Evolutionary conservation across 1,140 invertebrate genomes (phyloP).

Genomic region (Maniola jurtina): DNA sequence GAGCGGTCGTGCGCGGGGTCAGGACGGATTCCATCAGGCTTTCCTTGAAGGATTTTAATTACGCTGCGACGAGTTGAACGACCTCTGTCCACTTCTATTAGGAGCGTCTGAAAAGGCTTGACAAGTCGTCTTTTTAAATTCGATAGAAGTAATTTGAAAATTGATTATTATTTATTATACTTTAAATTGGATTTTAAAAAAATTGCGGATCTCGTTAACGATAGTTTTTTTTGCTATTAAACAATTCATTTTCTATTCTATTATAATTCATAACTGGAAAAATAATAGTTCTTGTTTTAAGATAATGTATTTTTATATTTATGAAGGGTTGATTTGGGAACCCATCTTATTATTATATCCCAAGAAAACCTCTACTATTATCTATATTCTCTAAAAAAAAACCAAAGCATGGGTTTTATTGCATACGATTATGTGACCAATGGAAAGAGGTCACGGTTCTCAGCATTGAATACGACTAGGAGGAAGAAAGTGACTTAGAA

Average conservation of each 20-base stretch:
- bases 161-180: constrained; percentile 24
- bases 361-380: no score
- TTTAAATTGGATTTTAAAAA: constrained; percentile 26
- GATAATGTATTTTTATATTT: no score
- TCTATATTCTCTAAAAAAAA: no score
- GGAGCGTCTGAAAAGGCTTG: constrained; percentile 48
- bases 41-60: constrained; percentile 78
- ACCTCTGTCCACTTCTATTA: constrained; percentile 41
- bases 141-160: constrained; percentile 27
- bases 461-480: no score
- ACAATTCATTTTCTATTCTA: background rate
- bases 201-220: constrained; percentile 1
- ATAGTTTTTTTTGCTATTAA: background rate
- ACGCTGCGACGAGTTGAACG: constrained; percentile 60
- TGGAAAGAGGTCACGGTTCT: no score
- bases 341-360: no score
- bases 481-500: background rate
- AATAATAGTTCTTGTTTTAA: no score
- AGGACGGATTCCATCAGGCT: constrained; percentile 71
- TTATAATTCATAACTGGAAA: background rate
- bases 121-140: constrained; percentile 41
- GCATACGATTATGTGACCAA: no score
- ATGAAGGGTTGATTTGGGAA: no score
- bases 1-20: constrained; percentile 61
- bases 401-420: no score